phyloP scores from a whole-genome alignment of 2,888 invertebrate species.

The Phyto melanocephala region DNA sequence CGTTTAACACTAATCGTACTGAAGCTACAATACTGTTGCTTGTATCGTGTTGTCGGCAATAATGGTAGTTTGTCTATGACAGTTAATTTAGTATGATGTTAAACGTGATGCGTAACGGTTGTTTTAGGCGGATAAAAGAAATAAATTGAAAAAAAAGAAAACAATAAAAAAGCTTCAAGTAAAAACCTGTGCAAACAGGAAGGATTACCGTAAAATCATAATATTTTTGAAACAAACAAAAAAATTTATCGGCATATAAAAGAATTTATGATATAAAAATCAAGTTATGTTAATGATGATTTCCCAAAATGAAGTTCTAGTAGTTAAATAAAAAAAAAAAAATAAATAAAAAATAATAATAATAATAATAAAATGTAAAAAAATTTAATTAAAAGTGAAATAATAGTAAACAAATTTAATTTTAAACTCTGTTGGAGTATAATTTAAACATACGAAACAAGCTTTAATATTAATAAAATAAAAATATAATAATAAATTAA shows the following conservation, averaged over 20 bases:
- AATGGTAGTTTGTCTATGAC: slow-evolving; percentile 25
- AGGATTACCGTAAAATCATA: background rate
- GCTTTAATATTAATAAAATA: too few relatives aligned
- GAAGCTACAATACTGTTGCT: background rate
- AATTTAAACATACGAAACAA: too few relatives aligned
- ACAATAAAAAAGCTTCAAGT: background rate
- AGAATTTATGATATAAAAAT: too few relatives aligned
- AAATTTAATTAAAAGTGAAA: too few relatives aligned
- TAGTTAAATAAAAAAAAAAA: background rate
- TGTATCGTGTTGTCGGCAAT: slow-evolving; percentile 12
- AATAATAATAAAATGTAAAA: background rate
- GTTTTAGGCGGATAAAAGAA: slow-evolving; percentile 43
- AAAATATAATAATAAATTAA: too few relatives aligned
- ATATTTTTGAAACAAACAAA: background rate
- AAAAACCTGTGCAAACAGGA: background rate
- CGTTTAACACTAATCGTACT: slow-evolving; percentile 16
- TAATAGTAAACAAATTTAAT: too few relatives aligned
- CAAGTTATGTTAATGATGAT: too few relatives aligned
- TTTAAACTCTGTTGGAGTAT: too few relatives aligned
- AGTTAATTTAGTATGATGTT: slow-evolving; percentile 53
- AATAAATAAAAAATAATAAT: background rate
- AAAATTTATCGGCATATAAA: too few relatives aligned
- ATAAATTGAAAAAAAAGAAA: background rate
- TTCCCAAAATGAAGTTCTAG: too few relatives aligned
- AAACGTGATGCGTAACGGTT: slow-evolving; percentile 52